Evolutionary conservation across 2,888 invertebrate species (phyloP), one percentile per base, ranked within the genome.

Genomic region (Thelaira solivaga): DNA sequence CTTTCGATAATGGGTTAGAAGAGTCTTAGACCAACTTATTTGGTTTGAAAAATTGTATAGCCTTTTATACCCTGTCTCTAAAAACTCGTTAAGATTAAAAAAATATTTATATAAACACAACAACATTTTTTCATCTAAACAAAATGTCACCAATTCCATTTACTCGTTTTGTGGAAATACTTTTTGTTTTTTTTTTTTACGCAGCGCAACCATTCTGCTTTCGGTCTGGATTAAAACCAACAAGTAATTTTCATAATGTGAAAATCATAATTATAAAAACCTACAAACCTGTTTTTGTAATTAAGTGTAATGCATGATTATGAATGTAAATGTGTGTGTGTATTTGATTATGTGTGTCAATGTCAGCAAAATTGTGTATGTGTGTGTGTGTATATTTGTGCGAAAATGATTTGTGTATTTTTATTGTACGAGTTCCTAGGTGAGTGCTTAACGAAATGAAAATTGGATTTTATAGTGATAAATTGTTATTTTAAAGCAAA

Each of bases 201-300:
- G 11, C 24, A 20, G n/a, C n/a, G n/a, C n/a, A n/a, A n/a, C n/a
- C n/a, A n/a, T n/a, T 4, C 24, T 64, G 26, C 11, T 34, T 7
- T 26, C n/a, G 31, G 10, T 43, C 4, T 8, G 22, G 34, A 1
- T n/a, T 4, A 45, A 41, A 73, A 39, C 47, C 64, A n/a, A n/a
- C n/a, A 57, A 73, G 57, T 41, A 73, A 73, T 73, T 65, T 64
- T 73, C 57, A 57, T 73, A 73, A 73, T 65, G 64, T 26, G 64
- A 57, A 73, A 72, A 73, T 73, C 64, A 65, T 41, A 73, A 73
- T 73, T 57, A 57, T 57, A 65, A 73, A 65, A 73, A 65, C 73
- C 73, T 65, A 73, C 31, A 73, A 73, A 73, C 64, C 73, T 57
- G 64, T 34, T 73, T 65, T 57, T 73, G 31, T 65, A 73, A 73